phyloP scores from a whole-genome alignment of 2,113 vertebrate species.

The Hippocampus comes region DNA sequence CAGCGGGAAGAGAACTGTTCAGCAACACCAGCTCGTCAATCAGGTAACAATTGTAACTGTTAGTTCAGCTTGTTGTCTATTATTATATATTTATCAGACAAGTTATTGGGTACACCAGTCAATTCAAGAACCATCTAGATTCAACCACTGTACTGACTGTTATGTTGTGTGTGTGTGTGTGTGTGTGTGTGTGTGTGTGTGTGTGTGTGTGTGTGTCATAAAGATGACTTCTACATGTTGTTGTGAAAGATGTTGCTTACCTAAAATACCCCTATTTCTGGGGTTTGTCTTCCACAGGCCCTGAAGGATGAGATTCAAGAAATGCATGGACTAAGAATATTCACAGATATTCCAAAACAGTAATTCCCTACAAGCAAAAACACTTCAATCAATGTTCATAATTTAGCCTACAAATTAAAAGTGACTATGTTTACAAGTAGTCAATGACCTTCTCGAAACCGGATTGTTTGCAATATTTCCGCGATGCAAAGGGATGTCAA shows the following conservation, averaged over 20 bases:
- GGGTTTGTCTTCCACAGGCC: conserved; percentile 58
- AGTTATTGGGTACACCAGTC: not conserved
- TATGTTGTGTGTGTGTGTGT: not conserved
- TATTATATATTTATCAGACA: not conserved
- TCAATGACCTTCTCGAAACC: no score
- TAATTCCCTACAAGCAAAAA: conserved; percentile 26
- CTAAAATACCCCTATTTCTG: not conserved
- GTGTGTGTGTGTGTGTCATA: not conserved
- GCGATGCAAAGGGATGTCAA: no score
- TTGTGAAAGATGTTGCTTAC: not conserved
- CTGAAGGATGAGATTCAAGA: conserved; percentile 77
- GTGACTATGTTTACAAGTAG: not conserved
- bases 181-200: no score
- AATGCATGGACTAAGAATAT: conserved; percentile 79
- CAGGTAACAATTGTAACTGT: conserved; percentile 69
- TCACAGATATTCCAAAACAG: conserved; percentile 70
- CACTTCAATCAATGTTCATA: not conserved
- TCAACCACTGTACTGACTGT: not conserved
- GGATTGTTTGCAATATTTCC: no score
- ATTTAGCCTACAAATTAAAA: conserved; percentile 22
- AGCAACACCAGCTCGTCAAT: conserved; percentile 92
- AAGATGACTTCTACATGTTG: not conserved
- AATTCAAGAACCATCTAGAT: not conserved
- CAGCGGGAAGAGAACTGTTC: conserved; percentile 82
- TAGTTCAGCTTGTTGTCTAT: not conserved